Base-by-base conservation (phyloP, 2,888 invertebrate species). In the Melipona bicolor region DNA sequence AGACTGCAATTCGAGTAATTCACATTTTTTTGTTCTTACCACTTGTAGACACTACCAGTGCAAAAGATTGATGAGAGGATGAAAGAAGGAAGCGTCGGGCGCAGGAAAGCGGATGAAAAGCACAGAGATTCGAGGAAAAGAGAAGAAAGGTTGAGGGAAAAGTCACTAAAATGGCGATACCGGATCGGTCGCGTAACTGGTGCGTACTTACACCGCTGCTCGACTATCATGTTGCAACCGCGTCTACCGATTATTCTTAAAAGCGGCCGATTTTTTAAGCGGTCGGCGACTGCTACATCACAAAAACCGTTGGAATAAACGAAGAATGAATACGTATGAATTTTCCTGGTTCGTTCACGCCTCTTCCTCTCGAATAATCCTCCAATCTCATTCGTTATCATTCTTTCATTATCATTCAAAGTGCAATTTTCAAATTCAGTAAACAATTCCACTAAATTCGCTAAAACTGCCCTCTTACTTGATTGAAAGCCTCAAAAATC, bases 241-340 rank as follows among this genome's bases (percentile, higher is more conserved):
- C 90, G 87, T 77, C 89, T 83, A 89, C 82, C 84, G 89, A 90
- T 90, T 80, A 88, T 90, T 90, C 89, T 89, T 89, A 85, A 88
- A 87, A 83, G 78, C 68, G 56, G 11, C 24, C 36, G 74, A 87
- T 90, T 89, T 89, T 90, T 89, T 81, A 76, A 59, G 11, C 71
- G 68, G 32, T 74, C 69, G 61, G 27, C 62, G 43, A 70, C 83
- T 75, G 78, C 68, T 67, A 9, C 74, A 78, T 71, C 69, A 72
- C 65, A 86, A 81, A 81, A 82, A 81, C 67, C 52, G 84, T 79
- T 50, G 77, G 70, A 59, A 64, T 68, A 77, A 68, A 50, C 32
- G 9, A 61, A 69, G 49, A 43, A 54, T 69, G n/a, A n/a, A 50
- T 54, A 17, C 52, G 59, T 54, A 19, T 11, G 17, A 19, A 52